Base-by-base conservation (phyloP, 2,888 invertebrate species). In the Pediacus dermestoides region DNA sequence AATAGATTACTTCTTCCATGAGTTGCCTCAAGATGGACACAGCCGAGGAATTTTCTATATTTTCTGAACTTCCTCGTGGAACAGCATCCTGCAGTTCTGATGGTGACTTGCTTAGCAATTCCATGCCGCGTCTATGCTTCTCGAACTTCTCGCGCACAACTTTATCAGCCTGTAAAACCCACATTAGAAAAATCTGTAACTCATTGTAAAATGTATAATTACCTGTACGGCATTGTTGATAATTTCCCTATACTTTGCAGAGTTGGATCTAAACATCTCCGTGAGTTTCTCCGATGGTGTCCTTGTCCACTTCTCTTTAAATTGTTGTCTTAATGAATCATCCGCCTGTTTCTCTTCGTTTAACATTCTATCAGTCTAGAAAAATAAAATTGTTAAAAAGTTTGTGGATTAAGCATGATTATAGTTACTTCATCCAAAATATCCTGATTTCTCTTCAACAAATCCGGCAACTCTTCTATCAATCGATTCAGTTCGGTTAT, bases 291-390 rank as follows among this genome's bases (percentile, higher is more conserved):
- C 81, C 0, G 95, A 95, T 1, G 88, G 77, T 13, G 90, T 91
- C 59, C 99, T 80, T 1, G 82, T 80, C 99, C 99, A 99, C 46
- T 85, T 82, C 47, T 89, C 88, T 58, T 89, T 90, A 68, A 97
- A 95, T 74, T 97, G 96, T 26, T 74, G 73, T 41, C 90, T 78
- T 51, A 99, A 74, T 60, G 88, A 82, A 56, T 82, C 82, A 69
- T 99, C 99, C 1, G 93, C 88, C 53, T 85, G 81, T 52, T 84
- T 84, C 71, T 99, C 99, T 68, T 96, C 96, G 57, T 85, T 83
- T 54, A 99, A 71, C 77, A 91, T 75, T 42, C 85, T 73, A 57
- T 88, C 87, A 35, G 85, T 78, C 80, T 82, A 60, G 52, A 59
- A 55, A 38, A 15, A 30, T n/a, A n/a, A n/a, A n/a, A n/a, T n/a